Base-by-base conservation (phyloP, 1,140 invertebrate species). In the Drosophila dunni region DNA sequence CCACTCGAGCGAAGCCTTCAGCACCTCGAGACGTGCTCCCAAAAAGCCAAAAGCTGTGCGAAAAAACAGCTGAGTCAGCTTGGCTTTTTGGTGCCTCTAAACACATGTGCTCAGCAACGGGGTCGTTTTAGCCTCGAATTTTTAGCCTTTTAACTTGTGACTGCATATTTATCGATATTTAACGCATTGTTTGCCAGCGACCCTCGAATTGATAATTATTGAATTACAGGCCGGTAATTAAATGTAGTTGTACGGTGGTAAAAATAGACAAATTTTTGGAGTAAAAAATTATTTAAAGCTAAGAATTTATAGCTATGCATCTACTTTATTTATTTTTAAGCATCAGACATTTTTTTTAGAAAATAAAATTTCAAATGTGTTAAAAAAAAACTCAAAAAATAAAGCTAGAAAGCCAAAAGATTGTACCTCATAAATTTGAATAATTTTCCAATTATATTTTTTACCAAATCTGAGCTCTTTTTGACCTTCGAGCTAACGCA, bases 1-100 rank as follows among this genome's bases (percentile, higher is more conserved):
- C 53, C 76, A 69, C 60, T 77, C 46, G 58, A 67, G 66, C 48
- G 78, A 57, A 60, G 75, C 48, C 66, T 63, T 56, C 60, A 64
- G 67, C 46, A 33, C 40, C 56, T 61, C 63, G 15, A 57, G 54
- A 36, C 15, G 11, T 7, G 53, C 44, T 11, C 7, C 20, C 1
- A 34, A 71, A 29, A 29, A 4, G 24, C 24, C 3, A 6, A 29
- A 29, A 29, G 4, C 24, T 29, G 24, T 5, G 6, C 17, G 5
- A 29, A 48, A 46, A 64, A 42, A 10, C 9, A 20, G 60, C 61
- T 13, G 51, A 51, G 60, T 71, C 68, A 71, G 4, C n/a, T 15
- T 33, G 33, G 40, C 40, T 13, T 20, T 20, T 40, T 5, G 13
- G 17, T 20, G 29, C 36, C 36, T 60, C 24, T 29, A 29, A 68